Evolutionary conservation across 2,797 vertebrate genomes (phyloP), one percentile per base, ranked within the genome.

Genomic region (Ceyx erithaca): DNA sequence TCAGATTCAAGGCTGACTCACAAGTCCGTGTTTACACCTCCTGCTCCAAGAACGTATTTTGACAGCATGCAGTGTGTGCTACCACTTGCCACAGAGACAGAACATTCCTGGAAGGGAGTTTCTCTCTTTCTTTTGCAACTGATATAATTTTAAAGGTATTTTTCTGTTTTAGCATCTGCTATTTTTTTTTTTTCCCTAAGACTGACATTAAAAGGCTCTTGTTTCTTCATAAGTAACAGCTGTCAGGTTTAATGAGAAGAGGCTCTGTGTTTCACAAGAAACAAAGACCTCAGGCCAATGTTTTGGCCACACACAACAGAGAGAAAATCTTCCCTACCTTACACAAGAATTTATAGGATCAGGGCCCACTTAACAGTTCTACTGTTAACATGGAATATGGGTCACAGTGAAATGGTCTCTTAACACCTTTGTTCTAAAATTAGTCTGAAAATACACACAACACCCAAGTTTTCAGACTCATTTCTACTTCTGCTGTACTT

Each of bases 101-200:
- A 92, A 55, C 84, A 77, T 89, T 90, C 84, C 61, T 90, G 84
- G 63, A 57, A 92, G 79, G 76, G 78, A 95, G 45, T 57, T 92
- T 30, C 87, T 87, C 61, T 20, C 67, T 45, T 35, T 68, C 69
- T 80, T 79, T 48, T 84, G 87, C 75, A 85, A 45, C 59, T 84
- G 67, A 86, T 69, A 70, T 1, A 59, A 72, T 20, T 69, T 68
- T 14, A 66, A 51, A 72, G 78, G 25, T 79, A 69, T 88, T 90
- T 86, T 69, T 79, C 68, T 41, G 28, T 0, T 88, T 57, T 23
- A 87, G n/a, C 61, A 69, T 87, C 63, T 87, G 55, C 14, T 7
- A 59, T 45, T 63, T 49, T 62, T 79, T 72, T 57, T 54, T 14
- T 30, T 49, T 45, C 18, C 17, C 17, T 19, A 23, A 59, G 57